Evolutionary conservation across 2,888 invertebrate species (phyloP), one percentile per base, ranked within the genome.

Genomic region (Morpho deidamia): DNA sequence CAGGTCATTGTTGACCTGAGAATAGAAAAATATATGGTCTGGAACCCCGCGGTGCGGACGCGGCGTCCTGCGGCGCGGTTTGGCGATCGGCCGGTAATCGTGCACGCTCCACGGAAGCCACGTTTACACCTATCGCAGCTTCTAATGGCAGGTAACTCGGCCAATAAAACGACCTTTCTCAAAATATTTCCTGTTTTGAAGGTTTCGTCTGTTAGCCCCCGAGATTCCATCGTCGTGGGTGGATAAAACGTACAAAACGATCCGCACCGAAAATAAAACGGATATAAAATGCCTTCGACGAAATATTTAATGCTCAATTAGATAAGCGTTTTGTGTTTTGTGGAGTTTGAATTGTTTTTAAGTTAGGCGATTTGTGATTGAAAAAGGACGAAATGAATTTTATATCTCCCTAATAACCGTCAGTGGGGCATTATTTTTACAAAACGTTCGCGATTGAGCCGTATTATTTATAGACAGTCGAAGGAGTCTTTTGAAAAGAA

Each of bases 301-400:
- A 89, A 85, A 84, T 87, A 84, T 85, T 87, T 87, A 86, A 87
- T 85, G 81, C 86, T 87, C 85, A 88, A 87, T 87, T 88, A 87
- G 86, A 86, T 87, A 87, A 86, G 83, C 83, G 83, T 83, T 87
- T 84, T 85, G 76, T 82, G 80, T 83, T 86, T 81, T 80, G 83
- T 83, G 79, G 78, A 77, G 81, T 81, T 83, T 76, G 81, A 83
- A 85, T 85, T 83, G 85, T 87, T 83, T 82, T 66, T 55, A 60
- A 63, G 62, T 61, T 64, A 78, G 66, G 68, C 74, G 76, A 79
- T 78, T 79, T 74, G 78, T 79, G 77, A 76, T 76, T 74, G 73
- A 79, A 76, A 59, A 59, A 52, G 49, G 51, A 51, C 49, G 12
- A 54, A 46, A 47, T 50, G 48, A 62, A 64, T 63, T 66, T 62